phyloP scores from a whole-genome alignment of 2,113 vertebrate species.

The Sapayoa aenigma region DNA sequence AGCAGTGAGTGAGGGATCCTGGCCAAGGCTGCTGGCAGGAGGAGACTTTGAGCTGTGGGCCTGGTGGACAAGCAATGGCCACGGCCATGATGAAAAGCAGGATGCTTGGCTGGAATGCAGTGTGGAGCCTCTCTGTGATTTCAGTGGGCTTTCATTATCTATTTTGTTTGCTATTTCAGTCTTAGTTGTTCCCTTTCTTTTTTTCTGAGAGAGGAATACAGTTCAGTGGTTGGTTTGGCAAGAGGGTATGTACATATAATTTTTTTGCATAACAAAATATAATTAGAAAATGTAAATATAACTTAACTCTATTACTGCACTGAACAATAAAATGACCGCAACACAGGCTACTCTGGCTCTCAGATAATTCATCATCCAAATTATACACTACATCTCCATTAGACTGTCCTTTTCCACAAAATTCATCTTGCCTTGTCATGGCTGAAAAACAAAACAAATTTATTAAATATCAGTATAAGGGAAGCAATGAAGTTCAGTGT shows the following conservation, averaged over 20 bases:
- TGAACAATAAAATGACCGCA: slow-evolving; percentile 21
- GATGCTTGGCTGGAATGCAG: not conserved
- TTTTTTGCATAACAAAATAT: not conserved
- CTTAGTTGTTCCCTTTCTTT: not conserved
- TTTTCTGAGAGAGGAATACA: not conserved
- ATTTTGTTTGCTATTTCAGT: slow-evolving; percentile 53
- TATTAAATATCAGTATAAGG: not conserved
- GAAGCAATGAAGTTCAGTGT: not conserved
- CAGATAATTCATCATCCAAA: slow-evolving; percentile 4
- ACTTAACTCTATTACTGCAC: not conserved
- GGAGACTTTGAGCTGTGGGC: not conserved
- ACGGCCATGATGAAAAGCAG: slow-evolving; percentile 46
- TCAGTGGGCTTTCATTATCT: slow-evolving; percentile 22
- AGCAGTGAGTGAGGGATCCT: not conserved
- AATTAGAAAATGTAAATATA: slow-evolving; percentile 24
- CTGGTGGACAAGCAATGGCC: not conserved
- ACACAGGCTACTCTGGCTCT: not conserved
- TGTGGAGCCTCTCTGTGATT: not conserved
- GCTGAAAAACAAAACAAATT: not conserved
- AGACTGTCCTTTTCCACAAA: not conserved
- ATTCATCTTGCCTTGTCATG: not conserved
- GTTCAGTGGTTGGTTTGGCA: not conserved
- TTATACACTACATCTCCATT: not conserved
- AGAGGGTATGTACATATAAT: not conserved
- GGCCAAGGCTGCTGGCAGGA: slow-evolving; percentile 14